Percentiles rank a stretch among this genome's conserved stretches.
These are phyloP conservation scores for Euwallacea fornicatus DNA, from an alignment of 1,140 invertebrate genomes.

Conservation along the genomic window DNA sequence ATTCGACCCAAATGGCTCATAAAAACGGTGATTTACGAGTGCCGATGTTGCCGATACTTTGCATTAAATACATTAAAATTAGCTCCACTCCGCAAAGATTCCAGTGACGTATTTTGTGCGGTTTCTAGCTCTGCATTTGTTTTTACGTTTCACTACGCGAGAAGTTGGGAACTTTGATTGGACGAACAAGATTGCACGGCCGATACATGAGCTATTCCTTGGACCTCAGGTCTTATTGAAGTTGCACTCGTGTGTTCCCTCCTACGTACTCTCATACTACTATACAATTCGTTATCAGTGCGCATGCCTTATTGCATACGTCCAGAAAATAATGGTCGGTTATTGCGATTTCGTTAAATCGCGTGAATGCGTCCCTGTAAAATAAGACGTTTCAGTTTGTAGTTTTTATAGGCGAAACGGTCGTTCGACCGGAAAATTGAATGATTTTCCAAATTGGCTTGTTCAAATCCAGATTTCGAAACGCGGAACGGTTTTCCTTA, in stretches of 20 bases:
- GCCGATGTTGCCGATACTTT: slow-evolving; percentile 37
- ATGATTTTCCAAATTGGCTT: slow-evolving; percentile 38
- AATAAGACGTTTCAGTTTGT: slow-evolving; percentile 35
- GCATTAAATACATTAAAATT: slow-evolving; percentile 39
- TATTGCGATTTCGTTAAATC: neutral
- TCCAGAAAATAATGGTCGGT: neutral
- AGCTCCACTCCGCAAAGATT: slow-evolving; percentile 19
- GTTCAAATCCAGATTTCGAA: slow-evolving; percentile 32
- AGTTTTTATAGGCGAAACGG: slow-evolving; percentile 33
- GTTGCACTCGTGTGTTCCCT: no score
- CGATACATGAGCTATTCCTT: no score
- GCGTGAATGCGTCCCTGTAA: slow-evolving; percentile 15
- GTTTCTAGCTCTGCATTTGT: no score
- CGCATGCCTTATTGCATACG: no score
- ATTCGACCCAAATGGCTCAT: slow-evolving; percentile 39
- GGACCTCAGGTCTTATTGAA: no score
- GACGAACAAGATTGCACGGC: no score
- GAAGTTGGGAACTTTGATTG: no score
- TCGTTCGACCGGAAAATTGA: slow-evolving; percentile 38
- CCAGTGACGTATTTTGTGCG: slow-evolving; percentile 8
- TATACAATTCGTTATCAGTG: no score
- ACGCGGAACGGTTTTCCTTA: slow-evolving; percentile 29
- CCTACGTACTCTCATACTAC: no score
- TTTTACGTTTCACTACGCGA: no score
- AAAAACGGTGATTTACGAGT: slow-evolving; percentile 38